phyloP scores from a whole-genome alignment of 2,797 vertebrate species.

The Spinibarbus caldwelli region DNA sequence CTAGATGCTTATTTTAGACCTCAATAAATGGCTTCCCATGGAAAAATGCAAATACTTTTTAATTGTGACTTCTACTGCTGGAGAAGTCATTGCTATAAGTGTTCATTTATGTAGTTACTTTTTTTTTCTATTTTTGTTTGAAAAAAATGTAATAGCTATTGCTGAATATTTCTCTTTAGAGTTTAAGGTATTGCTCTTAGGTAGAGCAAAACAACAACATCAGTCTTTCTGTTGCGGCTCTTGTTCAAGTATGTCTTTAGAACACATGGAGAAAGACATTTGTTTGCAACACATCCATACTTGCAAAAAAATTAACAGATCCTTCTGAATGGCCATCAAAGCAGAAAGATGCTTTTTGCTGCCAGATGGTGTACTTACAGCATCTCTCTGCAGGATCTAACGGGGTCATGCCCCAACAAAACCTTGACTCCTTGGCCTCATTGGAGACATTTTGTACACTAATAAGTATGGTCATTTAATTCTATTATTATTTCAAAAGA shows the following conservation, averaged over 20 bases:
- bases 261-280: neutral
- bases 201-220: neutral
- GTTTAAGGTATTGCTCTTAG: neutral
- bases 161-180: neutral
- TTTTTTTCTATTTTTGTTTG: neutral
- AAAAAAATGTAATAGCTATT: neutral
- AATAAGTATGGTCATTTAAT: neutral
- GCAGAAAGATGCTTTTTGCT: neutral
- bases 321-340: neutral
- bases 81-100: neutral
- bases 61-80: neutral
- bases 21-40: neutral
- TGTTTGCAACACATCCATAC: neutral
- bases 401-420: neutral
- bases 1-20: neutral
- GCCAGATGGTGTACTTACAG: neutral
- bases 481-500: neutral
- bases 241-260: neutral
- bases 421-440: neutral
- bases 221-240: neutral
- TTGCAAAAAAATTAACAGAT: neutral
- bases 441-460: neutral
- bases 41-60: neutral
- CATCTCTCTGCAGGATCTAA: neutral
- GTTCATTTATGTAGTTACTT: neutral